Base-by-base conservation (phyloP, 2,797 vertebrate species). In the Sebastiscus albofasciatus region DNA sequence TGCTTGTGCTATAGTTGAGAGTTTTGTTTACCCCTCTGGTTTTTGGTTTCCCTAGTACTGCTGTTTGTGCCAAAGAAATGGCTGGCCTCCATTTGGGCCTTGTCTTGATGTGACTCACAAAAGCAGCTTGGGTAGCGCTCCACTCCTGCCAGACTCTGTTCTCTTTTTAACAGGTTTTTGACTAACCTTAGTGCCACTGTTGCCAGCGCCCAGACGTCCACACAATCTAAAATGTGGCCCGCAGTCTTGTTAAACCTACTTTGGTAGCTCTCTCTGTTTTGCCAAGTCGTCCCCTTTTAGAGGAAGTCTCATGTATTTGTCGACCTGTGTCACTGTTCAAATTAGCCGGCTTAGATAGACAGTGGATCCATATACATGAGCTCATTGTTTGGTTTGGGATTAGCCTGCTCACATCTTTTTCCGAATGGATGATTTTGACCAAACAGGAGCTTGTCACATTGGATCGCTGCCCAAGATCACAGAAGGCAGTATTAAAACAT, bases 401-500 rank as follows among this genome's bases (percentile, higher is more conserved):
- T 77, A 73, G 69, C 64, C 82, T 13, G 60, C 76, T 75, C 67
- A 67, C 66, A 79, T 86, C 52, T 82, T 82, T 89, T 89, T 83
- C 67, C 79, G 76, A 72, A 79, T 85, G 60, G 78, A 69, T 84
- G 87, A 83, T 85, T 89, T 73, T 72, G 61, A 89, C 77, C 82
- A 87, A 90, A 85, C 77, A 82, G 75, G 75, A 78, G 72, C 80
- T 60, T 82, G 83, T 86, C 83, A 83, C 58, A 34, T 79, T 87
- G 80, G 80, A 89, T 80, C 69, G 72, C 27, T 6, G 72, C 78
- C 86, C 68, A 64, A 66, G 36, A 86, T 77, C 81, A 80, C 84
- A 90, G 75, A 87, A 77, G 72, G 82, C 88, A 61, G 73, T 81
- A 89, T 88, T 88, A 86, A 93, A 91, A 90, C 87, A 83, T 80